phyloP scores from a whole-genome alignment of 2,888 invertebrate species.

The Drosophila fungiperda region DNA sequence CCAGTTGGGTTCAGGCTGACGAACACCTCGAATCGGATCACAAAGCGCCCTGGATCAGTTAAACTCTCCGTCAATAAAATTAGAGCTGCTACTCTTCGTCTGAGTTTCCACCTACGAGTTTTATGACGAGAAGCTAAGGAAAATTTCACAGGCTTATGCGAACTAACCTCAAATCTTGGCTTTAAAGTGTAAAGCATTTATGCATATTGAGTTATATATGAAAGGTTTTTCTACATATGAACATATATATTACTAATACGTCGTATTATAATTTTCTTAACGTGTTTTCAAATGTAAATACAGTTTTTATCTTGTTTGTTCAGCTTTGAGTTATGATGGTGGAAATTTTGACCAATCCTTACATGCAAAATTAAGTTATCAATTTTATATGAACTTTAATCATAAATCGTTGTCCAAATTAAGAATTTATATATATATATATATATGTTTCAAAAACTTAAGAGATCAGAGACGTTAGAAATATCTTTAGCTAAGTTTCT shows the following conservation, averaged over 20 bases:
- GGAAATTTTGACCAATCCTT: neutral
- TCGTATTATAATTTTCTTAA: neutral
- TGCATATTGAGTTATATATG: neutral
- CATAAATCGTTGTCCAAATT: neutral
- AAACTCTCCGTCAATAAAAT: conserved; percentile 48
- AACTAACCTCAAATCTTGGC: conserved; percentile 22
- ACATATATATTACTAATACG: neutral
- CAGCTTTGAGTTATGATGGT: neutral
- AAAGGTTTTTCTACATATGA: neutral
- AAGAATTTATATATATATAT: too few species aligned
- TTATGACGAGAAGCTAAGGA: conserved; percentile 10
- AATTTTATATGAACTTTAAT: neutral
- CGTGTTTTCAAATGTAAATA: neutral
- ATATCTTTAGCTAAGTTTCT: neutral
- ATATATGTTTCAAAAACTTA: neutral
- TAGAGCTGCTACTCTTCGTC: conserved; percentile 8
- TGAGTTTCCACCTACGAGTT: conserved; percentile 12
- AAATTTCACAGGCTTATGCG: conserved; percentile 32
- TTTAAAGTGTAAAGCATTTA: neutral
- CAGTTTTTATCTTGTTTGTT: neutral
- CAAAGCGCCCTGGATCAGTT: conserved; percentile 21
- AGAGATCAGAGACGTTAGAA: neutral
- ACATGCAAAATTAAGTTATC: neutral
- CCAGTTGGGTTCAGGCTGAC: neutral
- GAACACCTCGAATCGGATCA: conserved; percentile 10